A percentile compares a stretch with the other conserved stretches of the same genome.
phyloP scores from a whole-genome alignment of 1,140 invertebrate genomes.

The Polypedilum vanderplanki region DNA sequence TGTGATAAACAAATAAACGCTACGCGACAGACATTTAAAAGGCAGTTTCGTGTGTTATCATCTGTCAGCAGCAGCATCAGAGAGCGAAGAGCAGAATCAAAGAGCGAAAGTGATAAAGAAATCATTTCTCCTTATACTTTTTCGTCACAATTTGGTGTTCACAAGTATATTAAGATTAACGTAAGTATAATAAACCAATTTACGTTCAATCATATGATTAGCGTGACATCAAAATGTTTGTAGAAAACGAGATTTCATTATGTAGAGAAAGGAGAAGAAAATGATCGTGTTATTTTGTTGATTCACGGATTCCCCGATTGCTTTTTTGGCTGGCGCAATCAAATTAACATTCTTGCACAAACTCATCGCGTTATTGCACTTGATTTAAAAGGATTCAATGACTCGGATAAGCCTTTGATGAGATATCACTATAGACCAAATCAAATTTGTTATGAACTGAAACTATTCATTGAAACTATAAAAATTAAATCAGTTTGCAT shows the following conservation, averaged over 20 bases:
- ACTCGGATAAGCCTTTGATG: constrained; percentile 69
- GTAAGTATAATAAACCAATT: too few species aligned
- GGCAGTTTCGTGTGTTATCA: neutral
- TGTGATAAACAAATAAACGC: neutral
- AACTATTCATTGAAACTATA: constrained; percentile 58
- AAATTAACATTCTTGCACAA: constrained; percentile 44
- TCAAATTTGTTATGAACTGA: constrained; percentile 59
- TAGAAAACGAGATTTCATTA: constrained; percentile 60
- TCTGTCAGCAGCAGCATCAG: neutral
- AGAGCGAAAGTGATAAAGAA: too few species aligned
- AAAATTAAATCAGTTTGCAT: constrained; percentile 54
- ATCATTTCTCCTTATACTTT: too few species aligned
- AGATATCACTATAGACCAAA: constrained; percentile 55
- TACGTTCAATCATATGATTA: too few species aligned
- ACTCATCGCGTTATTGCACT: constrained; percentile 60
- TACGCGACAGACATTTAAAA: neutral
- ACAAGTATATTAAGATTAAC: too few species aligned
- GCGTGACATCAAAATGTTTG: too few species aligned
- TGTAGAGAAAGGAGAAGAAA: constrained; percentile 55
- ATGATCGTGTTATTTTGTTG: constrained; percentile 56
- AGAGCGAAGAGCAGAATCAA: too few species aligned
- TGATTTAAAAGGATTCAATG: constrained; percentile 74
- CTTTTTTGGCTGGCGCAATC: constrained; percentile 62
- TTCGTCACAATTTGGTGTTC: too few species aligned
- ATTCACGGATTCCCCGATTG: constrained; percentile 75